A percentile compares a stretch with the other conserved stretches of the same genome.
Conservation (phyloP, 1,140 invertebrate species). For the Drosophila sechellia region DNA sequence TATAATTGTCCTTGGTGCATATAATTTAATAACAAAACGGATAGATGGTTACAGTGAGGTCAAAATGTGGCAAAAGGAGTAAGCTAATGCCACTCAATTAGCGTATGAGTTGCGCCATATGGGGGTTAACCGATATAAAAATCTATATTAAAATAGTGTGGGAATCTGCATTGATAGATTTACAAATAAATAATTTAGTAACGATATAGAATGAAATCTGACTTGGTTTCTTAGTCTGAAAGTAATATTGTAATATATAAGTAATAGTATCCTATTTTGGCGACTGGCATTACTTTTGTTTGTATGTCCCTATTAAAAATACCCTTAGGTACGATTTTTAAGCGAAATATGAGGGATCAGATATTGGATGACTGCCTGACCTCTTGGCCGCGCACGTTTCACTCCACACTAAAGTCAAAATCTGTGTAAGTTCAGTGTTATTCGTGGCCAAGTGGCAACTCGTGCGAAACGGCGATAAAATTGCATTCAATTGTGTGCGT, state of each 20-base stretch:
- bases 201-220: too few species aligned
- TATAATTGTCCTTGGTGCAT: slow-evolving; percentile 13
- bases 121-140: too few species aligned
- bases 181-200: too few species aligned
- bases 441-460: slow-evolving; percentile 35
- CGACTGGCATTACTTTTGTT: too few species aligned
- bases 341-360: too few species aligned
- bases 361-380: slow-evolving; percentile 10
- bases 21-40: slow-evolving; percentile 23
- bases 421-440: slow-evolving; percentile 11
- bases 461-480: slow-evolving; percentile 71
- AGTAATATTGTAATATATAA: too few species aligned
- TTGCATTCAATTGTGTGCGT: slow-evolving; percentile 49
- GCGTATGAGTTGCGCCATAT: neutral
- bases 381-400: neutral
- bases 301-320: too few species aligned
- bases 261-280: too few species aligned
- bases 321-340: too few species aligned
- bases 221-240: too few species aligned
- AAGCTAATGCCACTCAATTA: neutral
- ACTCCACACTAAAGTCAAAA: slow-evolving; percentile 12
- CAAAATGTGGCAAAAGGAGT: neutral
- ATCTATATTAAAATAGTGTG: too few species aligned
- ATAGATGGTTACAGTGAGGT: neutral
- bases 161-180: too few species aligned